Percentiles rank a stretch among this genome's conserved stretches.
phyloP scores from a whole-genome alignment of 2,113 vertebrate genomes.

The Anoura caudifer region DNA sequence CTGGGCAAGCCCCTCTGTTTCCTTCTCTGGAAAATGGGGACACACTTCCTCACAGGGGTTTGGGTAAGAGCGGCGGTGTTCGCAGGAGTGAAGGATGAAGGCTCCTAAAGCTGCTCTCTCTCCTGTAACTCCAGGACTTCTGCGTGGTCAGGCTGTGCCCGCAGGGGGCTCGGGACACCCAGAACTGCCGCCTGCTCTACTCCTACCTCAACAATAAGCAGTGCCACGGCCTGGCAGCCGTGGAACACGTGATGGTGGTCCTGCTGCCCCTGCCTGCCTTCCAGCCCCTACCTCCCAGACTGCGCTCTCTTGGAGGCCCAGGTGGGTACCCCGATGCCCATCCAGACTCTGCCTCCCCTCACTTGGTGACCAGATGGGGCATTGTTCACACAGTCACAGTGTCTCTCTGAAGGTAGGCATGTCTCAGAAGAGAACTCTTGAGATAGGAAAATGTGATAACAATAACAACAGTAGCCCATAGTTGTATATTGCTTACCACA shows the following conservation, averaged over 20 bases:
- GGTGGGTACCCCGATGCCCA: slow-evolving; percentile 47
- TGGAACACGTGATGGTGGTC: slow-evolving; percentile 49
- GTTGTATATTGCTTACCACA: not conserved
- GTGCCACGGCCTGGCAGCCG: slow-evolving; percentile 52
- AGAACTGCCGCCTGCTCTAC: slow-evolving; percentile 70
- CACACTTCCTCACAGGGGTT: not conserved
- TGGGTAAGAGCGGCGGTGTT: not conserved
- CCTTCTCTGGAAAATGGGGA: not conserved
- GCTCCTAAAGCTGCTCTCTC: not conserved
- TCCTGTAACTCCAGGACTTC: slow-evolving; percentile 54
- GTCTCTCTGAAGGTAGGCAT: not conserved
- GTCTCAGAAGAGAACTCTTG: not conserved
- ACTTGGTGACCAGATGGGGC: not conserved
- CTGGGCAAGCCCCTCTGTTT: not conserved
- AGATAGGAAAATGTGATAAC: not conserved
- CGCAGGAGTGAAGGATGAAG: not conserved
- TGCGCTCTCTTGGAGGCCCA: slow-evolving; percentile 77
- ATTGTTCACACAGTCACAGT: not conserved
- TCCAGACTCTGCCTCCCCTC: not conserved
- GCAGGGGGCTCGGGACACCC: slow-evolving; percentile 35
- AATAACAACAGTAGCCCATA: not conserved
- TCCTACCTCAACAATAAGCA: slow-evolving; percentile 78
- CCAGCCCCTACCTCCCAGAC: slow-evolving; percentile 73
- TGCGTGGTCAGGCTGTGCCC: slow-evolving; percentile 71
- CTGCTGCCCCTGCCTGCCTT: slow-evolving; percentile 77